A percentile compares a stretch with the other conserved stretches of the same genome.
These are phyloP conservation scores for Sinohyriopsis cumingii DNA, from an alignment of 2,888 invertebrate genomes.

Conservation along the genomic window DNA sequence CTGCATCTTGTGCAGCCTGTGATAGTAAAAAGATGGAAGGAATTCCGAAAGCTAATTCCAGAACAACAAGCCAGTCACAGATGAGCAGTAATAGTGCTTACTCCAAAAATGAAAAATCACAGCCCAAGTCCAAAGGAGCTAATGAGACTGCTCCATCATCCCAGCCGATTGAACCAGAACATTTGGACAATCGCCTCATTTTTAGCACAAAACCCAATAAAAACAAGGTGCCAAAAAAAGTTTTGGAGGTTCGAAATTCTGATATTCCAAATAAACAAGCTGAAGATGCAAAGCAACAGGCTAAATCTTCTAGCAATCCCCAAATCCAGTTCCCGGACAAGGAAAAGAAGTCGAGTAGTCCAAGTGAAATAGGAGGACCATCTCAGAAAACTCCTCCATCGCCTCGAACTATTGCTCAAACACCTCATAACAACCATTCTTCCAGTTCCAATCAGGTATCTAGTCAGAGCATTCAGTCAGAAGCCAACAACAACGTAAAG, in stretches of 20 bases:
- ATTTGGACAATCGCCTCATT: constrained; percentile 29
- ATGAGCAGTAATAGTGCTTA: background rate
- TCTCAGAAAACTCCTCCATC: too few species aligned
- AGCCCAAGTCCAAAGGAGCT: background rate
- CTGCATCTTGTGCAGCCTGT: constrained; percentile 4
- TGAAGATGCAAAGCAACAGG: too few species aligned
- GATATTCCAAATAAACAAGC: too few species aligned
- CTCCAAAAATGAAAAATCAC: constrained; percentile 8
- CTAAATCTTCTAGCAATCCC: too few species aligned
- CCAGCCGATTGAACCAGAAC: background rate
- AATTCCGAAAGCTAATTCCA: background rate
- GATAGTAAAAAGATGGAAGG: constrained; percentile 6
- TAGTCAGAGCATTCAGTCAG: too few species aligned
- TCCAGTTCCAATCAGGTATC: too few species aligned
- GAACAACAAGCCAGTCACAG: constrained; percentile 3
- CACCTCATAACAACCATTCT: too few species aligned
- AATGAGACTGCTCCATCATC: constrained; percentile 3
- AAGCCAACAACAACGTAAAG: too few species aligned
- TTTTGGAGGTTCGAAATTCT: constrained; percentile 3
- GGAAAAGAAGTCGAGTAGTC: too few species aligned
- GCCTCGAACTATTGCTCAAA: too few species aligned
- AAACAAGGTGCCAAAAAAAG: constrained; percentile 15
- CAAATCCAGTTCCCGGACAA: too few species aligned
- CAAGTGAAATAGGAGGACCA: too few species aligned
- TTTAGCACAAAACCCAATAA: constrained; percentile 22